Base-by-base conservation (phyloP, 2,797 vertebrate genomes). In the Tauraco hartlaubi region DNA sequence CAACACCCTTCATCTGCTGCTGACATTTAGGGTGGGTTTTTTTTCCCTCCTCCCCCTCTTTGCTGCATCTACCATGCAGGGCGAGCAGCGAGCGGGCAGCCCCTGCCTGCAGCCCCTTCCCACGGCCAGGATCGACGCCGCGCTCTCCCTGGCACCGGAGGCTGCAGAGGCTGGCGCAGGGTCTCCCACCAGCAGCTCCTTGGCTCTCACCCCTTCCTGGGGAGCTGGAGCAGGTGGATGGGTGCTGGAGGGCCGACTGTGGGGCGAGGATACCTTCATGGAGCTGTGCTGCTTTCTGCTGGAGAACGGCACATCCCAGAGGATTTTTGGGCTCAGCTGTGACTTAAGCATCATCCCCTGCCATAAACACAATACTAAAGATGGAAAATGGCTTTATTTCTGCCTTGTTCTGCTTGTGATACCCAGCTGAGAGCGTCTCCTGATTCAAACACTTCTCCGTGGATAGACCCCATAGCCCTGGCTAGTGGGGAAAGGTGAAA, bases 1-100 rank as follows among this genome's bases (percentile, higher is more conserved):
- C 97, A 98, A 97, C 95, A 98, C 98, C 97, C 98, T 97, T 97
- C 97, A 98, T 97, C 97, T 98, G 97, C 97, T 62, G 97, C 98
- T 99, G 97, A 98, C 98, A 98, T 98, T 98, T 98, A 71, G 97
- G 96, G 39, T 41, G 39, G 96, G 93, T 91, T 96, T 96, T 96
- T 95, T 16, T 46, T 73, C 90, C 79, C 13, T 66, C 84, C 76
- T 91, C 79, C 63, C 76, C 26, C 90, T 77, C 74, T 85, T 92
- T 22, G 6, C 73, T 22, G 23, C 54, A 58, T 59, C 43, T 28
- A 22, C 31, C 0, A 5, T 90, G 86, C 11, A 0, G 76, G 89
- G 92, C 66, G 51, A 63, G 91, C 63, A 62, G 72, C 0, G 14
- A 21, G 62, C 9, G 51, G 94, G 88, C 49, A 76, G 80, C 77